Evolutionary conservation across 2,797 vertebrate genomes (phyloP), one percentile per base, ranked within the genome.

Genomic region (Linurgus olivaceus): DNA sequence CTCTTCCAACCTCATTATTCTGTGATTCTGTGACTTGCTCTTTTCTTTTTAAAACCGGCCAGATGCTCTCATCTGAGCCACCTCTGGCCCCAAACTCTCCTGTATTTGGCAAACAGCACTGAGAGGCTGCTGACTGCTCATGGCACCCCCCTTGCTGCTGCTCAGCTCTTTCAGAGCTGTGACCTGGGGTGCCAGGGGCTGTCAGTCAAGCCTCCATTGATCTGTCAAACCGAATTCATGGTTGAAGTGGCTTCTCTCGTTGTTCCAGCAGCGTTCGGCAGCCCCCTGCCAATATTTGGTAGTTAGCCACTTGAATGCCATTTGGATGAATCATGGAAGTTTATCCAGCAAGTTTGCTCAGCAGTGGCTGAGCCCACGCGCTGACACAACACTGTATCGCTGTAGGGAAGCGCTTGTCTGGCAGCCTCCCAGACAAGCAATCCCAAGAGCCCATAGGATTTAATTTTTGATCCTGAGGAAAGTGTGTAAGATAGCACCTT

Each of bases 371-470:
- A 93, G 93, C 92, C 94, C 91, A 91, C 95, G 35, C 93, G 26
- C 90, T 84, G 79, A 78, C 86, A 96, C 82, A 85, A 68, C 66
- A 74, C 82, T 35, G 63, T 73, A 14, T 79, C 94, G 31, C 62
- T 89, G 94, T 58, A 91, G 95, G 94, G 76, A 35, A 92, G 74
- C 61, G 1, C 29, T 80, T 91, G 51, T 77, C 92, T 97, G 96
- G 96, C 96, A 93, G 86, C 4, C 75, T 78, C 90, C 95, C 95
- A 97, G 86, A n/a, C 35, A 52, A 88, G 83, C 92, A 88, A 47
- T 96, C 82, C 83, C 87, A 75, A 17, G 79, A 87, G 83, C 90
- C 93, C 88, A 92, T 59, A 81, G 95, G 88, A 95, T 97, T 96
- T 89, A 78, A 77, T 93, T 95, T 94, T 55, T 97, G 87, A 94